Conservation (phyloP, 2,113 vertebrate genomes). For the Alligator mississippiensis region DNA sequence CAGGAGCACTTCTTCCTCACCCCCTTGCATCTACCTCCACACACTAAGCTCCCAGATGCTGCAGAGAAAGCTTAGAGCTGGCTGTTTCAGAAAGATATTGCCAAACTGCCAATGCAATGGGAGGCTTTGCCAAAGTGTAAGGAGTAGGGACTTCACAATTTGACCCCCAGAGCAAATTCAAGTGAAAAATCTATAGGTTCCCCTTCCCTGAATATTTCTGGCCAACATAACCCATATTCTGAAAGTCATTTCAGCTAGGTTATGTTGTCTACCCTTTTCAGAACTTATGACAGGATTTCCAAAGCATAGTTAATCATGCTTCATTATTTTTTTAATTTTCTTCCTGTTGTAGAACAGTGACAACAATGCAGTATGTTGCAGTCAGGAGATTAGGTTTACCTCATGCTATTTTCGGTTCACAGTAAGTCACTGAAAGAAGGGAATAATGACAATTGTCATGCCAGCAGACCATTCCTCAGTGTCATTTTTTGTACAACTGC, state of each 20-base stretch:
- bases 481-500: background rate
- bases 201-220: background rate
- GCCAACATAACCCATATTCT: background rate
- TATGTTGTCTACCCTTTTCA: constrained; percentile 53
- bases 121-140: background rate
- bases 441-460: background rate
- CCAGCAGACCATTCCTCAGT: background rate
- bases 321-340: constrained; percentile 47
- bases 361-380: background rate
- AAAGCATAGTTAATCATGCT: constrained; percentile 39
- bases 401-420: background rate
- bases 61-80: background rate
- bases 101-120: background rate
- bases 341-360: background rate
- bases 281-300: constrained; percentile 11
- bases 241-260: constrained; percentile 6
- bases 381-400: background rate
- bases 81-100: background rate
- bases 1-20: background rate
- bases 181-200: background rate
- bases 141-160: background rate
- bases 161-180: background rate
- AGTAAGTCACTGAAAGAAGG: background rate
- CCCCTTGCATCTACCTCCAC: background rate
- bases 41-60: background rate